Evolutionary conservation across 2,888 invertebrate genomes (phyloP).

Genomic region (Acanthopleura granulata): DNA sequence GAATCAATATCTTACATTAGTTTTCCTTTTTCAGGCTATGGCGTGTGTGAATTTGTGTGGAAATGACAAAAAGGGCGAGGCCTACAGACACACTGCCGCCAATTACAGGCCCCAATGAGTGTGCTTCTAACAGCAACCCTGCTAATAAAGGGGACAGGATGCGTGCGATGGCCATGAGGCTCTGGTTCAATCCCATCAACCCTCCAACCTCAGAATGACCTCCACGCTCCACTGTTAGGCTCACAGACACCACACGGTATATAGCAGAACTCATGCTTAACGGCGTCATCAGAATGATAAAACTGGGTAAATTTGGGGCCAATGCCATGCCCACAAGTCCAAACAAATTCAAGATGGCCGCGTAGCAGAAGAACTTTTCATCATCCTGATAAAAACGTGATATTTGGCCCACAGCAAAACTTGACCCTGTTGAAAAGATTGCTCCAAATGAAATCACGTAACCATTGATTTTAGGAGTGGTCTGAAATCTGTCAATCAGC

Average conservation of each 20-base stretch:
- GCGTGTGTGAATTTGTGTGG: too few relatives aligned
- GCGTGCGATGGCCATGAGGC: slow-evolving; percentile 63
- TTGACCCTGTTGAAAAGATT: slow-evolving; percentile 55
- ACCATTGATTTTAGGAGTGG: slow-evolving; percentile 57
- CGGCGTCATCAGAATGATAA: slow-evolving; percentile 52
- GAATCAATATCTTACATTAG: too few relatives aligned
- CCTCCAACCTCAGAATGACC: slow-evolving; percentile 55
- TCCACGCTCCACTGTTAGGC: slow-evolving; percentile 57
- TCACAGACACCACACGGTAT: slow-evolving; percentile 58
- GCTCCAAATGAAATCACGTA: slow-evolving; percentile 66
- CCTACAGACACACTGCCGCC: neutral
- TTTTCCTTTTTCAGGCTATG: too few relatives aligned
- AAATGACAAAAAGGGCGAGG: too few relatives aligned
- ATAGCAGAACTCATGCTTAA: slow-evolving; percentile 61
- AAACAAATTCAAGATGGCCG: slow-evolving; percentile 44
- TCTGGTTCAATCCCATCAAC: slow-evolving; percentile 66
- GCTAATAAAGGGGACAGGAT: slow-evolving; percentile 66
- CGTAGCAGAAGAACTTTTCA: slow-evolving; percentile 48
- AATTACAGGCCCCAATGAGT: slow-evolving; percentile 62
- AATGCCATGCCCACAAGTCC: slow-evolving; percentile 36
- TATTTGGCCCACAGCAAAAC: slow-evolving; percentile 60
- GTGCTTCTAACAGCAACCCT: slow-evolving; percentile 61
- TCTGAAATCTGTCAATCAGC: slow-evolving; percentile 54
- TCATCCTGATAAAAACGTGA: slow-evolving; percentile 52
- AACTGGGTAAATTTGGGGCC: slow-evolving; percentile 47